These are phyloP conservation scores for Epirrita christyi DNA, from an alignment of 2,888 invertebrate genomes.

Conservation along the genomic window DNA sequence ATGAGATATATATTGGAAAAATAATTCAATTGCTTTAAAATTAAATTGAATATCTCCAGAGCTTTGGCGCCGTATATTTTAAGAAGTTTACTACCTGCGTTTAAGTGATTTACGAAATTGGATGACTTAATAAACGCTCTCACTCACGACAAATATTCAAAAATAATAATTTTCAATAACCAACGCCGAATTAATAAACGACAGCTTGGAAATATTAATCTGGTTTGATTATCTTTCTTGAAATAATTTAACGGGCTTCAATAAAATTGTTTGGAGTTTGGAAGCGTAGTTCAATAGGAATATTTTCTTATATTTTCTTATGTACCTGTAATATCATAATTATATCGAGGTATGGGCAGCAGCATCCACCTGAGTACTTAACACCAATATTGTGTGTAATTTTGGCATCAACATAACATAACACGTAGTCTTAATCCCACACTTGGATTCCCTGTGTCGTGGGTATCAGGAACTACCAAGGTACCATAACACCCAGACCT, in stretches of 20 bases:
- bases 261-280: background rate
- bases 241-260: slow-evolving; percentile 3
- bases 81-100: slow-evolving; percentile 18
- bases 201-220: slow-evolving; percentile 6
- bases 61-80: slow-evolving; percentile 9
- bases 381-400: no score
- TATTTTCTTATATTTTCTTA: no score
- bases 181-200: slow-evolving; percentile 8
- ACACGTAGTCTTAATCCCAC: no score
- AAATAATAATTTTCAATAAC: slow-evolving; percentile 23
- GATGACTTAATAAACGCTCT: slow-evolving; percentile 22
- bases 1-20: no score
- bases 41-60: slow-evolving; percentile 8
- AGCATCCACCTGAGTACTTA: no score
- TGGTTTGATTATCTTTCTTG: background rate
- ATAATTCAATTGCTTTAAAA: slow-evolving; percentile 1
- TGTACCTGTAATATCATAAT: no score
- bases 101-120: slow-evolving; percentile 21
- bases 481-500: no score
- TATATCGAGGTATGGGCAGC: no score
- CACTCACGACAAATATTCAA: slow-evolving; percentile 5
- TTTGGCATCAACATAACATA: no score
- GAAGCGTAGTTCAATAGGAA: no score
- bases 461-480: no score
- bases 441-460: no score